phyloP scores from a whole-genome alignment of 2,113 vertebrate species.

The Neodontobutis hainanensis region DNA sequence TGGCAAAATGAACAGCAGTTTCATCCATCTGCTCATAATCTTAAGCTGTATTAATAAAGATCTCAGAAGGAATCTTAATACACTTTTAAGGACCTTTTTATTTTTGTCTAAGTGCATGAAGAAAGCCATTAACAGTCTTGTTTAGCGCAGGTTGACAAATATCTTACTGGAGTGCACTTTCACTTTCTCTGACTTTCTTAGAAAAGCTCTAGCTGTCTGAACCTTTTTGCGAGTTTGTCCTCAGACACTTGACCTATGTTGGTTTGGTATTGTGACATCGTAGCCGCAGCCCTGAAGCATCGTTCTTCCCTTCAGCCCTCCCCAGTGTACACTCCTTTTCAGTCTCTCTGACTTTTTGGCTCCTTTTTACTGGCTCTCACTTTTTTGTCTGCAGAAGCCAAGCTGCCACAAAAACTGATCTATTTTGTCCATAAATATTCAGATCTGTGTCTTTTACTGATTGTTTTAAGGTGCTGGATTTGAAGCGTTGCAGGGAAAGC shows the following conservation, averaged over 20 bases:
- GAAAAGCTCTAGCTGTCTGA: too few relatives aligned
- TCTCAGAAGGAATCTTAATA: conserved; percentile 12
- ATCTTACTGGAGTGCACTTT: neutral
- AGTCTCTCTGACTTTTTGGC: too few relatives aligned
- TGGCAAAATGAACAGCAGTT: neutral
- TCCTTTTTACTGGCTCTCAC: conserved; percentile 22
- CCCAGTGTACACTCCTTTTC: neutral
- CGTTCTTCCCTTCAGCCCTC: conserved; percentile 14
- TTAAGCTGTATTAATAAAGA: conserved; percentile 18
- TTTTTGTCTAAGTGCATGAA: conserved; percentile 5
- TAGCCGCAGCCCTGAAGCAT: conserved; percentile 23
- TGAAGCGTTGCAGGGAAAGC: neutral
- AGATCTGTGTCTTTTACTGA: neutral
- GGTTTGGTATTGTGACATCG: conserved; percentile 14
- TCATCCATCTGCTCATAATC: conserved; percentile 34
- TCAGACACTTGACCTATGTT: conserved; percentile 20
- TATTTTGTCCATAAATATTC: neutral
- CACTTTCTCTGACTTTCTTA: too few relatives aligned
- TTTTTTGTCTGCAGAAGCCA: conserved; percentile 10
- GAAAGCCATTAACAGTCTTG: neutral
- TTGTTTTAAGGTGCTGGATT: neutral
- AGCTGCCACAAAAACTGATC: neutral
- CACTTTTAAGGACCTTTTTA: neutral
- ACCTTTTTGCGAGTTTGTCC: conserved; percentile 17
- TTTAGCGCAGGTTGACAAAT: conserved; percentile 1